Conservation (phyloP, 2,113 vertebrate genomes). For the Cisticola juncidis region DNA sequence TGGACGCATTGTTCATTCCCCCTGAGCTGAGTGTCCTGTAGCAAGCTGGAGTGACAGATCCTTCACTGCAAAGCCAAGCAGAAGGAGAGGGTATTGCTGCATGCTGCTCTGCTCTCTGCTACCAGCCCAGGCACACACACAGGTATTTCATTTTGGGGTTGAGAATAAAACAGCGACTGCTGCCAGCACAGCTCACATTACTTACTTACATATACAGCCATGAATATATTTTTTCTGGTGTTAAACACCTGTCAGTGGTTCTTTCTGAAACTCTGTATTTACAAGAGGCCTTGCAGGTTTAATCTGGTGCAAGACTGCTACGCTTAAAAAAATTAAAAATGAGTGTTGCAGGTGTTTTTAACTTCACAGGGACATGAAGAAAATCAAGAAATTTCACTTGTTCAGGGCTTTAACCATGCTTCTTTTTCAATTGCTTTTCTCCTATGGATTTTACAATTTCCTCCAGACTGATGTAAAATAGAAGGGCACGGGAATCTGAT, state of each 20-base stretch:
- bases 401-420: neutral
- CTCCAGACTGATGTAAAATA: neutral
- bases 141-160: neutral
- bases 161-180: neutral
- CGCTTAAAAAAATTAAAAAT: neutral
- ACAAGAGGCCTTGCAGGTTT: neutral
- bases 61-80: neutral
- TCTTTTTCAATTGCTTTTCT: neutral
- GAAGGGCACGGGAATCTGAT: neutral
- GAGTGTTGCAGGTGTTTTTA: fast-evolving
- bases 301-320: neutral
- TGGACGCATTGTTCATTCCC: fast-evolving
- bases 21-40: neutral
- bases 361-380: neutral
- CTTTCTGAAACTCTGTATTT: neutral
- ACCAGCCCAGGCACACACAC: neutral
- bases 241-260: neutral
- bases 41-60: neutral
- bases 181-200: neutral
- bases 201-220: neutral
- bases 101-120: neutral
- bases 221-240: neutral
- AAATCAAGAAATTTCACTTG: neutral
- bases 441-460: neutral
- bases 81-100: neutral